Evolutionary conservation across 23 tunicate genomes (phyloP), one percentile per base, ranked within the genome.

Genomic region (Ciona savignyi): DNA sequence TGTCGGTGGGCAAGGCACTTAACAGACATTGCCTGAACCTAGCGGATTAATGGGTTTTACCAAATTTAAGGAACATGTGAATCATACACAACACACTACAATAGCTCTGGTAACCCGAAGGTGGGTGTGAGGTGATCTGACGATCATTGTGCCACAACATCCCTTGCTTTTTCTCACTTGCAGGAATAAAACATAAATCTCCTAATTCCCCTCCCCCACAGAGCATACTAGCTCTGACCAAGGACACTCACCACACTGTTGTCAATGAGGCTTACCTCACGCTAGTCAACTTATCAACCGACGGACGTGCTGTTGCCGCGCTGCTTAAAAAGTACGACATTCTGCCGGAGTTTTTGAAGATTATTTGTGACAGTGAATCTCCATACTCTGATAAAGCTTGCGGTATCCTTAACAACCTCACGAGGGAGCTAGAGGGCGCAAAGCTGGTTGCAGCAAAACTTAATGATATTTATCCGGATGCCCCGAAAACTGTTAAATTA

Each of bases 351-450:
- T 81, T 91, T 63, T 4, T 91, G 19, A 49, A 71, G 65, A 25
- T 72, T 51, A 77, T 80, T 49, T 73, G 81, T 22, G 86, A 91
- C 67, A n/a, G 75, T 2, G 33, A 76, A 35, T 91, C 83, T 22
- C 48, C 31, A 35, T 63, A 51, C 35, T 78, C 91, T 4, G 86
- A 91, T 35, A 61, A 80, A 68, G 78, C 70, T 22, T 80, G 91
- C 80, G 80, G 80, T 68, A 72, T 91, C 4, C 4, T 91, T 29
- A 77, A 56, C 35, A 91, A 91, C 42, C 29, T 91, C 1, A 77
- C 97, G 31, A 74, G 83, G 63, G 70, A 71, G 1, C 48, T 67
- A 60, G 62, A 74, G 34, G 70, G 78, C 19, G 29, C 51, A 21
- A 67, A 88, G 32, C 27, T 33, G 27, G 24, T 88, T 15, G 56